Conservation (phyloP, 2,888 invertebrate genomes). For the Toxonevra muliebris region DNA sequence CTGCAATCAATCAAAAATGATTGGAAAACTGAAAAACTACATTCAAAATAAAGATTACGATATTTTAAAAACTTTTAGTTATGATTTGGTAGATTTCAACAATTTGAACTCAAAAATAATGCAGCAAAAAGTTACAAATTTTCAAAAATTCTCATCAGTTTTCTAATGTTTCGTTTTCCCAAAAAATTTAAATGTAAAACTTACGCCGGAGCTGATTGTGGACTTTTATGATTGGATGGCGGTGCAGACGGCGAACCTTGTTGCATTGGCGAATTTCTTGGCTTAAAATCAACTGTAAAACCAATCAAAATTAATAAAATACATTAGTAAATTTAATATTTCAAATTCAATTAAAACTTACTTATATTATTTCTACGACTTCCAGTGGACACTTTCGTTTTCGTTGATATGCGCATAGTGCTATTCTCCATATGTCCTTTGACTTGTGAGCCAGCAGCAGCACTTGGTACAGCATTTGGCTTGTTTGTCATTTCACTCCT, state of each 20-base stretch:
- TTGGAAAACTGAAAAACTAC: too few species aligned
- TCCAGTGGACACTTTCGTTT: constrained; percentile 70
- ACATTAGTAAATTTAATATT: background rate
- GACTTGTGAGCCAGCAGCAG: constrained; percentile 38
- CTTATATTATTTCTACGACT: constrained; percentile 67
- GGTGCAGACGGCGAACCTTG: constrained; percentile 69
- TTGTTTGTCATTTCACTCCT: constrained; percentile 62
- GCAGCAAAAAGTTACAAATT: too few species aligned
- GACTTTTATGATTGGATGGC: constrained; percentile 60
- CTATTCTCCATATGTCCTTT: constrained; percentile 65
- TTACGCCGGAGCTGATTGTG: constrained; percentile 64
- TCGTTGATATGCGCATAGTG: constrained; percentile 70
- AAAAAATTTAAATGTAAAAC: too few species aligned
- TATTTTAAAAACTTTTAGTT: too few species aligned
- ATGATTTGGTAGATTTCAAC: too few species aligned
- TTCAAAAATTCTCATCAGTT: too few species aligned
- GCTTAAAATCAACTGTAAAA: constrained; percentile 65
- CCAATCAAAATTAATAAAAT: constrained; percentile 18
- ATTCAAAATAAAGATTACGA: too few species aligned
- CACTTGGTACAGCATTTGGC: constrained; percentile 44
- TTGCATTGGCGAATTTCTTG: constrained; percentile 70
- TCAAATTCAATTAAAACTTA: constrained; percentile 42
- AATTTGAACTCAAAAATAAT: too few species aligned
- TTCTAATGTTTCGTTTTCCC: too few species aligned
- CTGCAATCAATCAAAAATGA: too few species aligned